Evolutionary conservation across 2,888 invertebrate species (phyloP), one percentile per base, ranked within the genome.

Genomic region (Holacanthella duospinosa): DNA sequence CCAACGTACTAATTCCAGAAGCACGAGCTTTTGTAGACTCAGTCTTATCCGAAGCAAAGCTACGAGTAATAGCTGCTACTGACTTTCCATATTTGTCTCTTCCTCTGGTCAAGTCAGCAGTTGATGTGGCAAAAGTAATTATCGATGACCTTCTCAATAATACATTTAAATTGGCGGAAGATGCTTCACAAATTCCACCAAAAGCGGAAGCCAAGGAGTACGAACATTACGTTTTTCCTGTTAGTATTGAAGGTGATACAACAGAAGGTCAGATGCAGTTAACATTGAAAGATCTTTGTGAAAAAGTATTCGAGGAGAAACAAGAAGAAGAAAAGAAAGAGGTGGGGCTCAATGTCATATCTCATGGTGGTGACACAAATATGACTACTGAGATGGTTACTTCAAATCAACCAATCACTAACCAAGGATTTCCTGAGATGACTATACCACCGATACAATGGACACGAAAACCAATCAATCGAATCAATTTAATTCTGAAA

Each of bases 1-100:
- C 57, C 19, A 63, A 64, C 29, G 55, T 28, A 29, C 21, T 68
- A n/a, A 64, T 66, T n/a, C 66, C 68, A 26, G 62, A 64, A 12
- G 63, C 66, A 1, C 16, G 1, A 16, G 53, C 24, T 12, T 64
- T 66, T 19, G 63, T 68, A 24, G 64, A 68, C 29, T 59, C 62
- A 4, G 58, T 68, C 9, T 57, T 68, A n/a, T 19, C 24, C 16
- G 59, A 62, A 25, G 68, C 66, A 26, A 56, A 61, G 21, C 12
- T 28, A n/a, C 21, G 54, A 28, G 43, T 59, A 1, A 36, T 63
- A 16, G 1, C 55, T 12, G 19, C 6, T 12, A 12, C 27, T 9
- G 27, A 55, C 19, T 55, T 55, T 4, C 6, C 55, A 28, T 26
- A 28, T 29, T 26, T 6, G 27, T 55, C 27, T 6, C 25, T 55